These are phyloP conservation scores for Smutsia temminckii DNA, from an alignment of 2,797 vertebrate genomes.

Conservation along the genomic window DNA sequence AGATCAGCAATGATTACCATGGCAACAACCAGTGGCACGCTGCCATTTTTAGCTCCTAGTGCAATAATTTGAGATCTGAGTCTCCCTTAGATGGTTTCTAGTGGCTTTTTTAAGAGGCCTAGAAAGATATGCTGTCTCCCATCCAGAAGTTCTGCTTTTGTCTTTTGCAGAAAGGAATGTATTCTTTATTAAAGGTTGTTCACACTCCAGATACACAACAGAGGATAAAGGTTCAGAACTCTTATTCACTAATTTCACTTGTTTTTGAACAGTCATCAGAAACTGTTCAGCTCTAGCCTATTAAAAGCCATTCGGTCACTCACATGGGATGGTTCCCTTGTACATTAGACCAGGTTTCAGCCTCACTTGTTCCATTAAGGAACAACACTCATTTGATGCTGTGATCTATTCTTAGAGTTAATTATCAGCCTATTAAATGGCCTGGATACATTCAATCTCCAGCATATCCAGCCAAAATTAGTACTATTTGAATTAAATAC, in stretches of 20 bases:
- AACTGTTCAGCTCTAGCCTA: background rate
- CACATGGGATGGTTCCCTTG: background rate
- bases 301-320: background rate
- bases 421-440: background rate
- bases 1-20: conserved; percentile 18
- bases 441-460: background rate
- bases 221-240: background rate
- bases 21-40: conserved; percentile 2
- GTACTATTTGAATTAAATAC: background rate
- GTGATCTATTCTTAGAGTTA: background rate
- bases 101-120: background rate
- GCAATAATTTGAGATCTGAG: background rate
- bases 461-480: conserved; percentile 4
- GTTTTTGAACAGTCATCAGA: background rate
- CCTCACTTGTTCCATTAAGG: background rate
- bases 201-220: background rate
- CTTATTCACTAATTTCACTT: background rate
- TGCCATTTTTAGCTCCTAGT: background rate
- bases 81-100: background rate
- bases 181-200: conserved; percentile 31
- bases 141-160: background rate
- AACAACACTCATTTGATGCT: background rate
- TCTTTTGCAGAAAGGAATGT: background rate
- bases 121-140: background rate
- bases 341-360: background rate